Conservation (phyloP, 2,113 vertebrate genomes). For the Enhydra lutris region DNA sequence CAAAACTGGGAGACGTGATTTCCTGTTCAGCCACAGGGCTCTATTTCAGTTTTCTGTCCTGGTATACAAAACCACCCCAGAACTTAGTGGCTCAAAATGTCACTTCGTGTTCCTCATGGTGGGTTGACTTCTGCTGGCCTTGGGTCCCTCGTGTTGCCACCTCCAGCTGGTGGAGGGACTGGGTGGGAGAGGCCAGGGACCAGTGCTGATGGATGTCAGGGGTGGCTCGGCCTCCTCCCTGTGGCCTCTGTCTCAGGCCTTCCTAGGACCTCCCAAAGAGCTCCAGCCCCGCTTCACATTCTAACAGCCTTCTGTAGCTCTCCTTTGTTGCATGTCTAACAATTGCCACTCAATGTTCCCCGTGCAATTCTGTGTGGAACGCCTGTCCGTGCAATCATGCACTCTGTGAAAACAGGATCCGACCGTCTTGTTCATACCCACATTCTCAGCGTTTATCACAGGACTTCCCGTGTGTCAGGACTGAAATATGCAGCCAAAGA, state of each 20-base stretch:
- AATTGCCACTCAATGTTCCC: no score
- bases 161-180: neutral
- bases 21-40: neutral
- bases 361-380: neutral
- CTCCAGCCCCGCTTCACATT: neutral
- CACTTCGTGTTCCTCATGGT: neutral
- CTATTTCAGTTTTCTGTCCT: neutral
- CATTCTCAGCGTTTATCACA: neutral
- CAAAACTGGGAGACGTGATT: neutral
- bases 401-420: neutral
- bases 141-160: neutral
- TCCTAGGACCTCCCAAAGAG: neutral
- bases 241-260: neutral
- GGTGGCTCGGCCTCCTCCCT: neutral
- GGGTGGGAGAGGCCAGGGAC: neutral
- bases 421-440: no score
- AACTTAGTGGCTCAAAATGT: neutral
- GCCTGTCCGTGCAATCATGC: no score
- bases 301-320: neutral
- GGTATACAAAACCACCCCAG: neutral
- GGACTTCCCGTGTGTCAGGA: fast-evolving
- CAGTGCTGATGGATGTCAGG: neutral
- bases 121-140: neutral
- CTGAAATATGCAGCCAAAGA: neutral
- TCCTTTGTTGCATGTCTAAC: neutral